A percentile compares a stretch with the other conserved stretches of the same genome.
Conservation (phyloP, 2,797 vertebrate species). For the Basileuterus tristriatus region DNA sequence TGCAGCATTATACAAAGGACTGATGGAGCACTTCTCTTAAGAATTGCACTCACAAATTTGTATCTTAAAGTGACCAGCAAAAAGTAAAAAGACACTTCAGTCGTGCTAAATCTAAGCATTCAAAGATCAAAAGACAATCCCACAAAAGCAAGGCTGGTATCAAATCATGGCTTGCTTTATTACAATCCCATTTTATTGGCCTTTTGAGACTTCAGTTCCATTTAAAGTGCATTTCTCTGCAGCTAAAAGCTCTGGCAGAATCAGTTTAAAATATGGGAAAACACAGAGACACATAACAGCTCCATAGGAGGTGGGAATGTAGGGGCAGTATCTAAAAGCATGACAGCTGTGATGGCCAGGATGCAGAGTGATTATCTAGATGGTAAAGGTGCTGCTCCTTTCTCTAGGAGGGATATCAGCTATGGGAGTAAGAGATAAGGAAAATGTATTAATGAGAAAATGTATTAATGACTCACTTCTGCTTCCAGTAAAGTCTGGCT, state of each 20-base stretch:
- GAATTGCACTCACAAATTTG: background rate
- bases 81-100: background rate
- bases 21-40: background rate
- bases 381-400: accelerated
- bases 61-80: background rate
- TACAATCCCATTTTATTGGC: background rate
- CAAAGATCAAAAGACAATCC: background rate
- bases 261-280: background rate
- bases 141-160: background rate
- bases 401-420: background rate
- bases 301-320: background rate
- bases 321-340: background rate
- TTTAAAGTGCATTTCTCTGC: background rate
- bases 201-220: background rate
- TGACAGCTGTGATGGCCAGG: background rate
- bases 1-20: background rate
- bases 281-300: background rate
- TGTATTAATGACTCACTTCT: background rate
- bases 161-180: background rate
- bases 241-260: background rate
- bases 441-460: background rate
- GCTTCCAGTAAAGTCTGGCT: background rate
- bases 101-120: background rate
- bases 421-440: background rate
- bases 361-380: background rate